A percentile compares a stretch with the other conserved stretches of the same genome.
Conservation (phyloP, 1,140 invertebrate genomes). For the Bombus picipes region DNA sequence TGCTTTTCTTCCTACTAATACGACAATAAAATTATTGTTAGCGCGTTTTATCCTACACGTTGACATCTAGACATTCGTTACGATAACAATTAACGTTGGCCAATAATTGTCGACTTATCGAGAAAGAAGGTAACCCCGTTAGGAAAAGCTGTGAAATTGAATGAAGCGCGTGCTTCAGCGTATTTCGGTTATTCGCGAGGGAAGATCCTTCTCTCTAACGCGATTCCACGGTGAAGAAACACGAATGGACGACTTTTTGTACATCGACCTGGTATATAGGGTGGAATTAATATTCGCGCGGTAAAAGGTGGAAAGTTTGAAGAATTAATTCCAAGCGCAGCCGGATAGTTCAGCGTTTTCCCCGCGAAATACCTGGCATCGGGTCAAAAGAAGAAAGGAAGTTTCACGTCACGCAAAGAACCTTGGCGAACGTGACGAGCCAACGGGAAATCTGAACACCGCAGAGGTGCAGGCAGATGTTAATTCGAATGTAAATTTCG, state of each 20-base stretch:
- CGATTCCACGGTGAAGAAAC: neutral
- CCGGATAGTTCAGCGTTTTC: neutral
- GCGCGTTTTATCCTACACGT: no score
- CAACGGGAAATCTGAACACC: constrained; percentile 19
- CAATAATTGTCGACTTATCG: neutral
- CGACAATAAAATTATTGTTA: no score
- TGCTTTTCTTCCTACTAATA: no score
- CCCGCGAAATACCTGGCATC: constrained; percentile 27
- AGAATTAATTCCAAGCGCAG: neutral
- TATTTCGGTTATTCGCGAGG: neutral
- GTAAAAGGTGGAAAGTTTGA: neutral
- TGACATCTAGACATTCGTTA: neutral
- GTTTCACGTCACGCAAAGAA: constrained; percentile 13
- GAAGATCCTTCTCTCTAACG: no score
- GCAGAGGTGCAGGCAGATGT: constrained; percentile 31
- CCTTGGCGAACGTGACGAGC: constrained; percentile 27
- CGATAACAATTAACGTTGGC: neutral
- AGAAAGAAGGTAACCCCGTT: neutral
- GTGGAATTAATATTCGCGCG: constrained; percentile 3
- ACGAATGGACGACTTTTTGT: neutral
- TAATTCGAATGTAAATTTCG: constrained; percentile 67
- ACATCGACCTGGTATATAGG: neutral
- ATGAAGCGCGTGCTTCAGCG: neutral
- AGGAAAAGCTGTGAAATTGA: neutral
- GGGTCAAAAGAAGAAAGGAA: constrained; percentile 48